Conservation (phyloP, 2,888 invertebrate species). For the Troides aeacus region DNA sequence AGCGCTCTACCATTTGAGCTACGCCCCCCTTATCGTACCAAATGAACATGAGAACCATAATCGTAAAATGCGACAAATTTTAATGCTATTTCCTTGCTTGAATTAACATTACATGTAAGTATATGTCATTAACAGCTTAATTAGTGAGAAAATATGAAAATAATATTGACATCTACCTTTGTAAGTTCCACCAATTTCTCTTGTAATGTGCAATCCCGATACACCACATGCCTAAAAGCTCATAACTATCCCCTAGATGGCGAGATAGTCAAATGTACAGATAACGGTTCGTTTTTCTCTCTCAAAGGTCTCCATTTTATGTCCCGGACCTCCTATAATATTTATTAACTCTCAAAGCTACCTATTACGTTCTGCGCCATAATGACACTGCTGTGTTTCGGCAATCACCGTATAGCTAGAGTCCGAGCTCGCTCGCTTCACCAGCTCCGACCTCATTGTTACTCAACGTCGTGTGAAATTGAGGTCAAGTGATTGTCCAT, state of each 20-base stretch:
- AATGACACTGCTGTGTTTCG: no score
- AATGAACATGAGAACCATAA: background rate
- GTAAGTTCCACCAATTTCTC: background rate
- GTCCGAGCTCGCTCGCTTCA: no score
- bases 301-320: no score
- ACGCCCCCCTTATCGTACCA: background rate
- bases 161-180: background rate
- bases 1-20: constrained; percentile 70
- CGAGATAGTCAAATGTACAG: background rate
- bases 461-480: no score
- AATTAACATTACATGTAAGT: background rate
- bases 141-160: background rate
- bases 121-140: background rate
- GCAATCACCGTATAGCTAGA: no score
- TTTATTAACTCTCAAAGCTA: no score
- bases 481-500: no score
- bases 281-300: background rate
- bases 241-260: background rate
- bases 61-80: background rate
- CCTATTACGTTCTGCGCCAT: no score
- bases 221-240: background rate
- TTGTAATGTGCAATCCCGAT: background rate
- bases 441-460: no score
- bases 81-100: background rate
- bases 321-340: no score